These are phyloP conservation scores for Oreochromis grahami DNA, from an alignment of 2,797 vertebrate genomes.

Conservation along the genomic window DNA sequence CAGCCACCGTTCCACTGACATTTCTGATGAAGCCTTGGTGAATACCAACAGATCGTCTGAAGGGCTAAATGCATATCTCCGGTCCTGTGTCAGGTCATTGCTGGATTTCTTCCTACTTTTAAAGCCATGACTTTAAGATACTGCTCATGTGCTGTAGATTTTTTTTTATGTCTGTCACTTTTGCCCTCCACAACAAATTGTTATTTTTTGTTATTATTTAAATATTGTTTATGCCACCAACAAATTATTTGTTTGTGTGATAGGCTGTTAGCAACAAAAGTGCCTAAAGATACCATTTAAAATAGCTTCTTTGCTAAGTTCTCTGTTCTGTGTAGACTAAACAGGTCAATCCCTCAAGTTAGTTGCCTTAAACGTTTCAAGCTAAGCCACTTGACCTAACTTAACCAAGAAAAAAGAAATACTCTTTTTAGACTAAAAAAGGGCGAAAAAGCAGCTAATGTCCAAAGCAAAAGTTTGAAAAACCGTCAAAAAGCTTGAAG, in stretches of 20 bases:
- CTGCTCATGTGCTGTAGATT: background rate
- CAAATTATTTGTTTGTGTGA: background rate
- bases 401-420: background rate
- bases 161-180: background rate
- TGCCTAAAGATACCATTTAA: background rate
- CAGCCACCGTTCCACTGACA: background rate
- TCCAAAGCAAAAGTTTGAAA: background rate
- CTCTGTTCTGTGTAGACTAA: background rate
- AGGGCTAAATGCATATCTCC: background rate
- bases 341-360: background rate
- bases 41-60: background rate
- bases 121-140: background rate
- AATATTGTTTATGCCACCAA: background rate
- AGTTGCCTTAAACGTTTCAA: background rate
- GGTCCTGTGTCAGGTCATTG: background rate
- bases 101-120: background rate
- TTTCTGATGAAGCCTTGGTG: background rate
- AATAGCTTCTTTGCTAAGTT: background rate
- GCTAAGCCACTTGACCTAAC: background rate
- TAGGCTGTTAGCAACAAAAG: background rate
- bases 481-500: background rate
- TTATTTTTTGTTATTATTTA: background rate
- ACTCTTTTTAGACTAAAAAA: background rate
- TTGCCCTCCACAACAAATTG: background rate
- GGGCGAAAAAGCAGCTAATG: background rate